Base-by-base conservation (phyloP, 2,797 vertebrate genomes). In the Rhinichthys osculus region DNA sequence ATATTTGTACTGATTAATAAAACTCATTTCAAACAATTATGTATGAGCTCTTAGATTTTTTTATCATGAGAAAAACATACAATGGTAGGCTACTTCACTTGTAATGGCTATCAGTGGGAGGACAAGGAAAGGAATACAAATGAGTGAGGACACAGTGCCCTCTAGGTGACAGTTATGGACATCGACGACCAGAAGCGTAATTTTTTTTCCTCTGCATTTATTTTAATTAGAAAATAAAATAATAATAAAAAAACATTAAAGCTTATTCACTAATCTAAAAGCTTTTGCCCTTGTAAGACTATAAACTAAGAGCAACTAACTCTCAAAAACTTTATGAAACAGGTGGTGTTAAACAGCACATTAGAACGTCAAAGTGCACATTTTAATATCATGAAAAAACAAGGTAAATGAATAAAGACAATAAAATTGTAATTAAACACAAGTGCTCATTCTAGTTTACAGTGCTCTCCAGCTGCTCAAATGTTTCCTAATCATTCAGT, bases 171-270 rank as follows among this genome's bases (percentile, higher is more conserved):
- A 33, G 11, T 44, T 76, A 16, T 16, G 23, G 27, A 1, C 17
- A 88, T 27, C 19, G 5, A 81, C 64, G 8, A 30, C 38, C 7
- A 59, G 7, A 64, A 16, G 10, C 2, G 19, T 10, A 9, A 3
- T 1, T 83, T 35, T 42, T 6, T 30, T 16, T 23, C 27, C 4
- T 84, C 42, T 33, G 47, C 21, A 67, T 74, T 80, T 42, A 38
- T 74, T 74, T 72, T 86, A 81, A 84, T 71, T 88, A 57, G 52
- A 44, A 81, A 81, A 73, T n/a, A 40, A 79, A 17, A 38, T 0
- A 62, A 83, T n/a, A 64, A 83, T n/a, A 57, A 23, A 59, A 70
- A 8, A 47, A 81, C 30, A 33, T 84, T 72, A 84, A 84, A 84
- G 78, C 42, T 23, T 59, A 40, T 19, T 69, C 64, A 59, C 84